A percentile compares a stretch with the other conserved stretches of the same genome.
Evolutionary conservation across 2,797 vertebrate species (phyloP).

Genomic region (Sebastes oblongus): DNA sequence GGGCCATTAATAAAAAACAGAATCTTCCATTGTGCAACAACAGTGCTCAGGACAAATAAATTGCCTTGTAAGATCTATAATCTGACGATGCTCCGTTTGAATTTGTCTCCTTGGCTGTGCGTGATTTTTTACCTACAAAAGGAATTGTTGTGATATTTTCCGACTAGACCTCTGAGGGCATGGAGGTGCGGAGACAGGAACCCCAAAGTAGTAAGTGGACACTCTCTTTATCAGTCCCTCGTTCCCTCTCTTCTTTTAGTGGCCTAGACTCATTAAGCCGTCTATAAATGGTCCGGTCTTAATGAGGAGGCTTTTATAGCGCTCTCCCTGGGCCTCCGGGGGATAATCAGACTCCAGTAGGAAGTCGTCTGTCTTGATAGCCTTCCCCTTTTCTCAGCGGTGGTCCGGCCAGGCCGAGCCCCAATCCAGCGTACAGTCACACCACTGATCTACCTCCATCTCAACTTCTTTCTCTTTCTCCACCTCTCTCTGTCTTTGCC

Average conservation of each 20-base stretch:
- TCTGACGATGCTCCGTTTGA: neutral
- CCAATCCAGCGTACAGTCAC: conserved; percentile 47
- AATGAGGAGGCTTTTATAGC: conserved; percentile 83
- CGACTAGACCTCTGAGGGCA: conserved; percentile 42
- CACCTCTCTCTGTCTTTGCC: conserved; percentile 54
- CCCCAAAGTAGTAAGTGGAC: conserved; percentile 67
- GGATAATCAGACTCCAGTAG: conserved; percentile 87
- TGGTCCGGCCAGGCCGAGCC: conserved; percentile 85
- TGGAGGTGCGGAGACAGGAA: conserved; percentile 65
- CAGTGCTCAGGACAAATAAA: neutral
- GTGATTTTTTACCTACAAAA: neutral
- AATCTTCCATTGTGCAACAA: neutral
- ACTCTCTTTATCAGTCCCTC: conserved; percentile 66
- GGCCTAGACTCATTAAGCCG: conserved; percentile 82
- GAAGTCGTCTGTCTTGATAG: conserved; percentile 97
- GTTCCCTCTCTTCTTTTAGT: conserved; percentile 75
- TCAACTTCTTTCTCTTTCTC: conserved; percentile 46
- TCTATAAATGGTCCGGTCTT: conserved; percentile 79
- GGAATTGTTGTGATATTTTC: conserved; percentile 17
- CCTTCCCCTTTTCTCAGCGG: conserved; percentile 88
- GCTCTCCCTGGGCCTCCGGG: conserved; percentile 72
- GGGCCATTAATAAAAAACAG: neutral
- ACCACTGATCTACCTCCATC: conserved; percentile 20
- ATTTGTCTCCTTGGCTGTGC: neutral
- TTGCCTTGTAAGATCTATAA: neutral